Evolutionary conservation across 2,797 vertebrate species (phyloP).

Genomic region (Galago senegalensis): DNA sequence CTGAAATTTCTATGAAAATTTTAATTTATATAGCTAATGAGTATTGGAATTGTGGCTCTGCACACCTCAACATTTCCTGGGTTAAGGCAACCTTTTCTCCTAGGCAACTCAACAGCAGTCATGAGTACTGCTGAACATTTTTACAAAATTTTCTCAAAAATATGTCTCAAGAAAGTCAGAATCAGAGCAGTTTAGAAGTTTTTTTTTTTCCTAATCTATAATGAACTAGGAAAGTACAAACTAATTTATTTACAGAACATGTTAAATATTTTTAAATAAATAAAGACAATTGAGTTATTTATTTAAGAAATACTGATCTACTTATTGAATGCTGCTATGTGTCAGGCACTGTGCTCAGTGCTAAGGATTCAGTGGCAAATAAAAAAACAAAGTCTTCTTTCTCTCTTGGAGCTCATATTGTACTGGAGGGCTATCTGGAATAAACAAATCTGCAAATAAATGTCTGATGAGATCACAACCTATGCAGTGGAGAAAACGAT

Average conservation of each 20-base stretch:
- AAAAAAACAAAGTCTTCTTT: not conserved
- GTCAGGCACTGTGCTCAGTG: not conserved
- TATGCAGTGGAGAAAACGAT: not conserved
- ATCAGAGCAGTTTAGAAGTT: not conserved
- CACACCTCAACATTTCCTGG: not conserved
- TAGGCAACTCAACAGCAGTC: not conserved
- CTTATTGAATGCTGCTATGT: not conserved
- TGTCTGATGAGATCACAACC: not conserved
- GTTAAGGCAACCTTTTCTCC: not conserved
- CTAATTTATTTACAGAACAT: not conserved
- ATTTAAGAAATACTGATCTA: not conserved
- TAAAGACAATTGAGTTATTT: not conserved
- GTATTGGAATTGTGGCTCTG: not conserved
- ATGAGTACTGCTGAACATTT: not conserved
- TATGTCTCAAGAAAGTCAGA: not conserved
- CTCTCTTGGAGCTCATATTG: not conserved
- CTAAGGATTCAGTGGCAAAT: not conserved
- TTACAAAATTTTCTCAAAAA: not conserved
- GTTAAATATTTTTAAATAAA: not conserved
- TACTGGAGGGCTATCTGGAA: not conserved
- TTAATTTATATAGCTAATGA: not conserved
- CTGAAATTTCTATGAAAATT: not conserved
- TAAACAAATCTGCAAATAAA: not conserved
- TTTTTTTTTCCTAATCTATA: not conserved
- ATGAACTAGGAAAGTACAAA: not conserved